phyloP scores from a whole-genome alignment of 2,113 vertebrate species.

The Eubucco bourcierii region DNA sequence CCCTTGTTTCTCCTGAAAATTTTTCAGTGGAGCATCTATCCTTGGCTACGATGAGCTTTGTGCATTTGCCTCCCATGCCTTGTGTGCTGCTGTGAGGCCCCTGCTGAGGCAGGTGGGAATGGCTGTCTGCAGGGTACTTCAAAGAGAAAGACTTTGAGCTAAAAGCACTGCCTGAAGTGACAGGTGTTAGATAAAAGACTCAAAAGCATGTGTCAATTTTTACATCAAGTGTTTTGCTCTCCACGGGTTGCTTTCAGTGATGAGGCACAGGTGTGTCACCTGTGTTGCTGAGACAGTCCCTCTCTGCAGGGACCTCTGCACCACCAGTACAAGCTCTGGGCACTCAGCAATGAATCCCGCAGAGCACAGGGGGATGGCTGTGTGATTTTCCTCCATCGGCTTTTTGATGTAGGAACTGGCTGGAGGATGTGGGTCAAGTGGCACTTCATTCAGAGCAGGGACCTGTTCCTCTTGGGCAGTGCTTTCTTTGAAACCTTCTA shows the following conservation, averaged over 20 bases:
- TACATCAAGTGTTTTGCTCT: neutral
- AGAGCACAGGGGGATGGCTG: neutral
- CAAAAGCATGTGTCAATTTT: neutral
- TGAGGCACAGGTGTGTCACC: neutral
- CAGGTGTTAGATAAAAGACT: neutral
- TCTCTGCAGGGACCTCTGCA: neutral
- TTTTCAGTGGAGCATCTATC: neutral
- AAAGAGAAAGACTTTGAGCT: neutral
- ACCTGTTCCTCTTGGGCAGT: neutral
- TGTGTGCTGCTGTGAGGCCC: neutral
- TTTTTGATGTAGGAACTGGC: neutral
- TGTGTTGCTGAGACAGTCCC: neutral
- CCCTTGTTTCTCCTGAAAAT: neutral
- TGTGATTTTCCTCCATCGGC: rapidly evolving
- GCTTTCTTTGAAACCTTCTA: neutral
- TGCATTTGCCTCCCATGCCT: neutral
- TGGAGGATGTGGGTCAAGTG: neutral
- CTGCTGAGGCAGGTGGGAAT: rapidly evolving
- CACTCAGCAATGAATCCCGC: neutral
- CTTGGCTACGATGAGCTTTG: neutral
- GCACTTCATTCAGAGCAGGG: neutral
- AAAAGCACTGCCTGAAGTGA: neutral
- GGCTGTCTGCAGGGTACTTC: neutral
- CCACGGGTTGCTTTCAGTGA: neutral
- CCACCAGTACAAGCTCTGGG: neutral